These are phyloP conservation scores for Lepidochitona cinerea DNA, from an alignment of 2,888 invertebrate genomes.

Conservation along the genomic window DNA sequence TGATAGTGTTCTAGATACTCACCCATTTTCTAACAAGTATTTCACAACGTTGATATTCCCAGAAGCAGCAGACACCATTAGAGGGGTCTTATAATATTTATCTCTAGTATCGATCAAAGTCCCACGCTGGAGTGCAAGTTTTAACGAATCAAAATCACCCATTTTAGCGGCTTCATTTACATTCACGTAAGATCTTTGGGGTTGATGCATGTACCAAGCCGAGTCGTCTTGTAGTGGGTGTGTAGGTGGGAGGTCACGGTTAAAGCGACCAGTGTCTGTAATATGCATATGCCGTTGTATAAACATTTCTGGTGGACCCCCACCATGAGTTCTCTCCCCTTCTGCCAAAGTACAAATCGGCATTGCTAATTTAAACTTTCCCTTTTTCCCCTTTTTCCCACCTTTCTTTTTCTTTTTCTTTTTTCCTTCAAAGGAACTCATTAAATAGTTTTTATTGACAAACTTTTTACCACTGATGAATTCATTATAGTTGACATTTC, in stretches of 20 bases:
- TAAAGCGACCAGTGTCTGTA: slow-evolving; percentile 68
- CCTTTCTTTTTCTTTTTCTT: slow-evolving; percentile 69
- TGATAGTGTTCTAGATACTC: too few species aligned
- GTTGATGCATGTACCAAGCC: slow-evolving; percentile 69
- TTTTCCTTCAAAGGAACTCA: slow-evolving; percentile 69
- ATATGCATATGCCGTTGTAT: slow-evolving; percentile 65
- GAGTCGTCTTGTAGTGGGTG: slow-evolving; percentile 70
- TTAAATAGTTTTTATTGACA: slow-evolving; percentile 68
- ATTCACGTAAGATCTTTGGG: slow-evolving; percentile 64
- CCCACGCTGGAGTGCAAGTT: slow-evolving; percentile 61
- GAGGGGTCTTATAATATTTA: slow-evolving; percentile 70
- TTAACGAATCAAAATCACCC: slow-evolving; percentile 66
- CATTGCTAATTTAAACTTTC: slow-evolving; percentile 69
- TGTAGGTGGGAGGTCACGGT: slow-evolving; percentile 65
- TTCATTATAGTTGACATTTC: slow-evolving; percentile 65
- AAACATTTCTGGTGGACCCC: slow-evolving; percentile 67
- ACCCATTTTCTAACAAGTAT: slow-evolving; percentile 68
- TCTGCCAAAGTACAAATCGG: slow-evolving; percentile 67
- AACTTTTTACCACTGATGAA: slow-evolving; percentile 69
- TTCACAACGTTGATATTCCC: slow-evolving; percentile 66
- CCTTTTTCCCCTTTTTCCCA: slow-evolving; percentile 62
- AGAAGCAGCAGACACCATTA: slow-evolving; percentile 67
- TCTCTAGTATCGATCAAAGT: slow-evolving; percentile 66
- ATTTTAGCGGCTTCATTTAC: slow-evolving; percentile 68
- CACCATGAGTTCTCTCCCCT: slow-evolving; percentile 62